Conservation (phyloP, 2,888 invertebrate genomes). For the Agrotis ipsilon region DNA sequence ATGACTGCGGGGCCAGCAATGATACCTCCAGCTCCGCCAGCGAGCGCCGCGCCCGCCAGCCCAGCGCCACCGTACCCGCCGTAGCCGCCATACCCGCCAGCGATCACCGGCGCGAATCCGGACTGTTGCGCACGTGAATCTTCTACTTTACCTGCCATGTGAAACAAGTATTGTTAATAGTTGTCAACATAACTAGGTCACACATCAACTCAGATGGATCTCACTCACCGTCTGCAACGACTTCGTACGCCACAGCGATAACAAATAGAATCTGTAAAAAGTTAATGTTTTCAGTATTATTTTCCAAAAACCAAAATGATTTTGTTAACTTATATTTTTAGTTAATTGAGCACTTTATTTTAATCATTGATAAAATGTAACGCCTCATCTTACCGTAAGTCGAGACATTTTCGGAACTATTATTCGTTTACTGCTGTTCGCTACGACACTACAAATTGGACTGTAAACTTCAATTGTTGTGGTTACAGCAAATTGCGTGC, state of each 20-base stretch:
- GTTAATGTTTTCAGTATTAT: background rate
- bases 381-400: constrained; percentile 83
- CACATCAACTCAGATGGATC: background rate
- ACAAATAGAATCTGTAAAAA: constrained; percentile 85
- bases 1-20: constrained; percentile 66
- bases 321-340: background rate
- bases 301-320: background rate
- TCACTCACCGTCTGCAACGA: constrained; percentile 82
- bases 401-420: constrained; percentile 79
- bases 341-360: background rate
- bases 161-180: background rate
- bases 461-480: constrained; percentile 79
- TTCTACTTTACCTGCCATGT: constrained; percentile 64
- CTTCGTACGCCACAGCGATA: constrained; percentile 86
- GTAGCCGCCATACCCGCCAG: constrained; percentile 60
- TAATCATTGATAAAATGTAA: background rate
- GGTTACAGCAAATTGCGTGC: constrained; percentile 78
- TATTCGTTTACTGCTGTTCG: constrained; percentile 64
- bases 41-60: constrained; percentile 57
- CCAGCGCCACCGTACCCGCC: constrained; percentile 48
- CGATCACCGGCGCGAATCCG: constrained; percentile 69
- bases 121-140: constrained; percentile 77
- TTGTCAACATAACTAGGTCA: constrained; percentile 1
- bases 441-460: constrained; percentile 77
- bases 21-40: constrained; percentile 52